phyloP scores from a whole-genome alignment of 2,113 vertebrate genomes.

The Oophaga pumilio region DNA sequence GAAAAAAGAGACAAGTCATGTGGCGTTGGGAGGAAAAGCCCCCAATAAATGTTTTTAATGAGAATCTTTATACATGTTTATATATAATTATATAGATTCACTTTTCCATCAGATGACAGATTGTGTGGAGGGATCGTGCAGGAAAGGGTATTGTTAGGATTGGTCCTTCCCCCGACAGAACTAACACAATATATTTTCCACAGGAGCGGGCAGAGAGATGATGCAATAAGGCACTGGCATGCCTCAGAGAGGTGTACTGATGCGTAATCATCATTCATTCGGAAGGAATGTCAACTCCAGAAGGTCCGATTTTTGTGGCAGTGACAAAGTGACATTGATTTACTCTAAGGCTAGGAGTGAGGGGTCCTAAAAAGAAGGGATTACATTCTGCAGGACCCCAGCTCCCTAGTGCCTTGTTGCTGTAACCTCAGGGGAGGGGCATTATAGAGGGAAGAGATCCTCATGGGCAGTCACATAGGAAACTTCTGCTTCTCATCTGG shows the following conservation, averaged over 20 bases:
- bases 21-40: slow-evolving; percentile 41
- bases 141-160: slow-evolving; percentile 25
- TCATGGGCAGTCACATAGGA: neutral
- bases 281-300: slow-evolving; percentile 1
- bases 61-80: slow-evolving; percentile 57
- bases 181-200: slow-evolving; percentile 54
- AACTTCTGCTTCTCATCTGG: neutral
- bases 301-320: slow-evolving; percentile 14
- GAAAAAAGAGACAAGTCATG: neutral
- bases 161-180: slow-evolving; percentile 35
- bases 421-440: neutral
- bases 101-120: slow-evolving; percentile 48
- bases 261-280: neutral
- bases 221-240: slow-evolving; percentile 42
- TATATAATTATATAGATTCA: slow-evolving; percentile 52
- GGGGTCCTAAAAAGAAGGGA: neutral
- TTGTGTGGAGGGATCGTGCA: slow-evolving; percentile 48
- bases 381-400: slow-evolving; percentile 41
- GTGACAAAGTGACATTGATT: slow-evolving; percentile 16
- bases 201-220: slow-evolving; percentile 21
- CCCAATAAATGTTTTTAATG: slow-evolving; percentile 51
- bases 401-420: slow-evolving; percentile 34
- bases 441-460: neutral
- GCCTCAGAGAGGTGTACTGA: slow-evolving; percentile 5
- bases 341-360: slow-evolving; percentile 1